Evolutionary conservation across 2,113 vertebrate genomes (phyloP), one percentile per base, ranked within the genome.

Genomic region (Dicaeum eximium): DNA sequence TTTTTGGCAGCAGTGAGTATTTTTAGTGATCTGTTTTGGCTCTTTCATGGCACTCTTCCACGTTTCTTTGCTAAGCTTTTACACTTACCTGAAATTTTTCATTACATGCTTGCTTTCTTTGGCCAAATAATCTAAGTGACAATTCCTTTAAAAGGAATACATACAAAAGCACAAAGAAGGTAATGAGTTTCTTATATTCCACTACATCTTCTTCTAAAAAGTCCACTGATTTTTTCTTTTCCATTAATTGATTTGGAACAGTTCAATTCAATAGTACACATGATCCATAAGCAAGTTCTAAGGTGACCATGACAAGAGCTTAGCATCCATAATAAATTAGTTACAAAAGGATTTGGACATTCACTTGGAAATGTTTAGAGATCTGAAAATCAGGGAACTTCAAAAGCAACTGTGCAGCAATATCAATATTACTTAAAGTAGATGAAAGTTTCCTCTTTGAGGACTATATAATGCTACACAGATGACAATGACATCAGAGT

Each of bases 181-280:
- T 45, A 45, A 50, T 42, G 7, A 42, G 7, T 35, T 81, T 82
- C n/a, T 62, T 67, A 45, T 15, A 45, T 54, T 93, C 23, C 31
- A 74, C 31, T 37, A 38, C 0, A 2, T 3, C 24, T 78, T 87
- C 30, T 82, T 24, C 27, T 40, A 44, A 58, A 54, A 57, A 33
- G 13, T 66, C 6, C 37, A 56, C 5, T 0, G 0, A 11, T 13
- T 45, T 51, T 47, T 69, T 44, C 7, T 51, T 28, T 40, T 10
- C 18, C 24, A 19, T 37, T 47, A 80, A 20, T 27, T 17, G 24
- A 83, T 72, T 8, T 30, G 15, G 13, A 91, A 65, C 10, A 15
- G 28, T 51, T 57, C 11, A 35, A 4, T 73, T 57, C 19, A 69
- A 15, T 42, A n/a, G 1, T 50, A 71, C 31, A 17, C 11, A 12